These are phyloP conservation scores for Forbesichthys papilliferus DNA, from an alignment of 2,113 vertebrate genomes.

Conservation along the genomic window DNA sequence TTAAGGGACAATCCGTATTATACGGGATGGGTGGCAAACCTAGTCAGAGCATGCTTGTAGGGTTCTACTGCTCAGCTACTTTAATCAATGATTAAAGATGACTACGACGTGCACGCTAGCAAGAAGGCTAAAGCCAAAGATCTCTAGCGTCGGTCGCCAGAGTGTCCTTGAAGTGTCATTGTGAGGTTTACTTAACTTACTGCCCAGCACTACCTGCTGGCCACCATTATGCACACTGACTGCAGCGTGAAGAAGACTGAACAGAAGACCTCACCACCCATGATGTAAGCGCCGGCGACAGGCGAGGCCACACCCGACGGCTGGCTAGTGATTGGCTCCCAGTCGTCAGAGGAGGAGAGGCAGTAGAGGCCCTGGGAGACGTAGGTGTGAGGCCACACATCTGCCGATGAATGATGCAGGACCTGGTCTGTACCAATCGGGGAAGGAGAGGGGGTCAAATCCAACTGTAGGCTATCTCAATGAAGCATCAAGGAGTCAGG, in stretches of 20 bases:
- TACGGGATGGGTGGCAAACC: no score
- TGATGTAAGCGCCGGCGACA: conserved; percentile 85
- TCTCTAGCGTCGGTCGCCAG: no score
- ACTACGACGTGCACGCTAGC: no score
- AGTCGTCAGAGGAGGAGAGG: conserved; percentile 92
- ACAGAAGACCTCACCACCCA: conserved; percentile 51
- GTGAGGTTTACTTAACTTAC: no score
- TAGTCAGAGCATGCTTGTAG: no score
- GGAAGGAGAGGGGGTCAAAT: conserved; percentile 1
- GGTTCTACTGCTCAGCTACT: no score
- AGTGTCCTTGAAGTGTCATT: no score
- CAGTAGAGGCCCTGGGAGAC: conserved; percentile 98
- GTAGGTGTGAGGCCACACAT: conserved; percentile 96
- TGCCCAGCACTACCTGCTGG: no score
- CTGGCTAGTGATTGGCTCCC: conserved; percentile 92
- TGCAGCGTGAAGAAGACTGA: not conserved
- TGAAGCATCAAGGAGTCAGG: not conserved
- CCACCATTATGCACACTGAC: no score
- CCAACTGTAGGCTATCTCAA: not conserved
- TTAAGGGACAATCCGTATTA: no score
- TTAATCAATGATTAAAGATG: no score
- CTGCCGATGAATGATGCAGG: conserved; percentile 82
- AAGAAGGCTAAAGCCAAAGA: no score
- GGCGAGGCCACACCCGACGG: conserved; percentile 94
- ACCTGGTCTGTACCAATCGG: conserved; percentile 77